Base-by-base conservation (phyloP, 92 coral and sea anemone genomes). In the Ricordea florida region DNA sequence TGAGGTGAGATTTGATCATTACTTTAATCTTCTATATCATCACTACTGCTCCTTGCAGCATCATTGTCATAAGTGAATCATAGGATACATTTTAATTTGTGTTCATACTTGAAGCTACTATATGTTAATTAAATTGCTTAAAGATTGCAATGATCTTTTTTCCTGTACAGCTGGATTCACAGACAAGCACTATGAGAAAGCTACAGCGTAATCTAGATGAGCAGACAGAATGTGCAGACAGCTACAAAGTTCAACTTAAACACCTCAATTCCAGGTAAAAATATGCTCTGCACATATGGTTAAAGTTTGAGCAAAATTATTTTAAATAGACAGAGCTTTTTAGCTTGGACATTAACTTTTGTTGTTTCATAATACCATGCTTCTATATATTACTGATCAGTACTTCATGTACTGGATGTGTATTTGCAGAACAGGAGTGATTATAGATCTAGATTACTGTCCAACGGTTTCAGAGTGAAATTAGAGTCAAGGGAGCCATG, bases 241-340 rank as follows among this genome's bases (percentile, higher is more conserved):
- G 97, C 26, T 85, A 87, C 34, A 87, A 84, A 77, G 99, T 96
- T 46, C 97, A 96, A 80, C 65, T 96, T 57, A 89, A 96, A 22
- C 99, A 96, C 72, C 66, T 96, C 28, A 93, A 90, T 51, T 88
- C 99, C 41, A 88, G 99, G 99, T 96, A 44, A 40, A 64, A 17
- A n/a, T 57, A 20, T n/a, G n/a, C n/a, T n/a, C n/a, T n/a, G n/a
- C n/a, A n/a, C n/a, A n/a, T n/a, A n/a, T n/a, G n/a, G n/a, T n/a
- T n/a, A n/a, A n/a, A n/a, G n/a, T n/a, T n/a, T n/a, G n/a, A n/a
- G n/a, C n/a, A n/a, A n/a, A n/a, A n/a, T n/a, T n/a, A n/a, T n/a
- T n/a, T n/a, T n/a, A n/a, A n/a, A n/a, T n/a, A n/a, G n/a, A n/a
- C n/a, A 22, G 15, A 32, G 31, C 31, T 10, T 51, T 26, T 51